phyloP scores from a whole-genome alignment of 2,888 invertebrate species.

The Rhaphigaster nebulosa region DNA sequence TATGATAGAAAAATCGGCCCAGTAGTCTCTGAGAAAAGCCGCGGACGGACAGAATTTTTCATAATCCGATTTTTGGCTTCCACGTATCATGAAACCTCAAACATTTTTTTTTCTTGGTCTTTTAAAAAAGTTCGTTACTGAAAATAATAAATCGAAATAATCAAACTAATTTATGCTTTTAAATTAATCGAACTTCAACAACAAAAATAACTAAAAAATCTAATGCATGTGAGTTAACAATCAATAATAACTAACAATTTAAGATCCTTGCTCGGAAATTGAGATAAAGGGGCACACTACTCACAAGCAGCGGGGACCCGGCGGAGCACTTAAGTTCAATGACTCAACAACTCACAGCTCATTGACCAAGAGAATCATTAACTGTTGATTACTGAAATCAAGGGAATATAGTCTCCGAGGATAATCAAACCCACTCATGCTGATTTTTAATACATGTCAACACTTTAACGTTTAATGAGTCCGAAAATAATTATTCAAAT shows the following conservation, averaged over 20 bases:
- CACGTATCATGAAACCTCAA: no score
- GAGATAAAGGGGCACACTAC: background rate
- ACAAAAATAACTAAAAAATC: no score
- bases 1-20: no score
- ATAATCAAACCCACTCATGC: background rate
- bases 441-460: background rate
- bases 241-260: background rate
- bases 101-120: no score
- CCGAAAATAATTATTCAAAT: background rate
- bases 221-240: background rate
- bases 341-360: conserved; percentile 18
- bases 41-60: no score
- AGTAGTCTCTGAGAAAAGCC: no score
- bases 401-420: background rate
- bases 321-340: conserved; percentile 14
- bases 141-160: no score
- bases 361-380: conserved; percentile 2
- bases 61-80: no score
- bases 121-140: no score
- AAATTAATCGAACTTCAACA: no score
- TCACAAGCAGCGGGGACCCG: background rate
- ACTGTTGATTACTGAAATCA: background rate
- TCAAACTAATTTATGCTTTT: no score
- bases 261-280: background rate
- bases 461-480: background rate